phyloP scores from a whole-genome alignment of 2,113 vertebrate genomes.

The Lepus europaeus region DNA sequence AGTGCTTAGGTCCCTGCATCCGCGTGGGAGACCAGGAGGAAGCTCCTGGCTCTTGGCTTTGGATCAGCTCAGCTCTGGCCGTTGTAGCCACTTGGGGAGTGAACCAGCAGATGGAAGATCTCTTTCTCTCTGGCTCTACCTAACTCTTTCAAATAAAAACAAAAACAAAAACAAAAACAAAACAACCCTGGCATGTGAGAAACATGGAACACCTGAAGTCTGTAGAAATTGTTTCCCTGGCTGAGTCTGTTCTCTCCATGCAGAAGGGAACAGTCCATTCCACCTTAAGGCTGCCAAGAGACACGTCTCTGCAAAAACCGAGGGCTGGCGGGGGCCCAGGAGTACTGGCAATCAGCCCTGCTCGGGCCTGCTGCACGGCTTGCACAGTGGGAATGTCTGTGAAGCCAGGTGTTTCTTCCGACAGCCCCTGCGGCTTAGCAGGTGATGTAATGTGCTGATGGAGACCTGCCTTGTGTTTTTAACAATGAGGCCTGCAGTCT shows the following conservation, averaged over 20 bases:
- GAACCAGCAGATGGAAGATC: too few species aligned
- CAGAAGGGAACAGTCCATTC: background rate
- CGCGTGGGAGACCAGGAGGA: too few species aligned
- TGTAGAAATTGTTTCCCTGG: background rate
- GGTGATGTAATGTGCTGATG: conserved; percentile 26
- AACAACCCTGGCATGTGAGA: background rate
- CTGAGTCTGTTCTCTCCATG: background rate
- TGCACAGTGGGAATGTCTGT: background rate
- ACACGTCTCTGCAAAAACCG: conserved; percentile 34
- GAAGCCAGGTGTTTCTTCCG: background rate
- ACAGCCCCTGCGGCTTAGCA: background rate
- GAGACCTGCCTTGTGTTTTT: conserved; percentile 52
- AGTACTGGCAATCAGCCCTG: background rate
- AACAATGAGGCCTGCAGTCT: conserved; percentile 74
- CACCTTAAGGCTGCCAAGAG: background rate
- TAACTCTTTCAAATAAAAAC: too few species aligned
- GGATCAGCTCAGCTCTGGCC: too few species aligned
- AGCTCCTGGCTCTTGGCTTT: too few species aligned
- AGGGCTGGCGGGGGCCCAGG: background rate
- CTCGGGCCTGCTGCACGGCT: background rate
- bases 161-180: too few species aligned
- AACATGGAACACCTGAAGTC: background rate
- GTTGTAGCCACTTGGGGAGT: too few species aligned
- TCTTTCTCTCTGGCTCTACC: too few species aligned
- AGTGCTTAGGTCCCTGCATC: too few species aligned